These are phyloP conservation scores for Yponomeuta plumbellus DNA, from an alignment of 2,888 invertebrate species.

Conservation along the genomic window DNA sequence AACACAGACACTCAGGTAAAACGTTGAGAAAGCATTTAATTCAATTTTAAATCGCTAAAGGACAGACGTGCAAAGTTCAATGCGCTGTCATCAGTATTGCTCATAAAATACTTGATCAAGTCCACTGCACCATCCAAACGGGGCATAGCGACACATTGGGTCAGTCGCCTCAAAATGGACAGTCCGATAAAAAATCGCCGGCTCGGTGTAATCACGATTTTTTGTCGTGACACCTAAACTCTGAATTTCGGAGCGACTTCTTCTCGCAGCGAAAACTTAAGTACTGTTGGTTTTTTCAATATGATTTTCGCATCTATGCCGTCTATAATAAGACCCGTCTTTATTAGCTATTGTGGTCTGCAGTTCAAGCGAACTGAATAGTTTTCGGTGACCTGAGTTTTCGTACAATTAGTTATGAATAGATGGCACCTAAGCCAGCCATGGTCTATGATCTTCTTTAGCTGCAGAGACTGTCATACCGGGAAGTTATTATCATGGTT, in stretches of 20 bases:
- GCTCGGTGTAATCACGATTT: conserved; percentile 45
- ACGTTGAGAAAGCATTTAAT: too few relatives aligned
- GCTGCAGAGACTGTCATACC: neutral
- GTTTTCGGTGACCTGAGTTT: neutral
- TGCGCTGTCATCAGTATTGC: too few relatives aligned
- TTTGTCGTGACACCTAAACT: conserved; percentile 49
- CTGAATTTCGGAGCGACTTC: conserved; percentile 24
- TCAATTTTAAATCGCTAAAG: too few relatives aligned
- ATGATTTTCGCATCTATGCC: neutral
- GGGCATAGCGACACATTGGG: conserved; percentile 29
- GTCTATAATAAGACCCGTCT: neutral
- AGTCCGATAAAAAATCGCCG: conserved; percentile 41
- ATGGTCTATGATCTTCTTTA: neutral
- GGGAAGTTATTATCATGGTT: conserved; percentile 4
- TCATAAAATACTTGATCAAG: neutral
- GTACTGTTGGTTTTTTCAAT: neutral
- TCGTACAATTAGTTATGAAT: too few relatives aligned
- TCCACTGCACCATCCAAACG: neutral
- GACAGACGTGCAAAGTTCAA: too few relatives aligned
- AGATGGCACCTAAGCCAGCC: neutral
- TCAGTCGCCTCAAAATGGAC: conserved; percentile 31
- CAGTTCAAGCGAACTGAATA: neutral
- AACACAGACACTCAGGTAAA: too few relatives aligned
- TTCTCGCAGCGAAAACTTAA: neutral
- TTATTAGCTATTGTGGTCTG: neutral